Evolutionary conservation across 2,113 vertebrate genomes (phyloP).

Genomic region (Cryptotis parvus): DNA sequence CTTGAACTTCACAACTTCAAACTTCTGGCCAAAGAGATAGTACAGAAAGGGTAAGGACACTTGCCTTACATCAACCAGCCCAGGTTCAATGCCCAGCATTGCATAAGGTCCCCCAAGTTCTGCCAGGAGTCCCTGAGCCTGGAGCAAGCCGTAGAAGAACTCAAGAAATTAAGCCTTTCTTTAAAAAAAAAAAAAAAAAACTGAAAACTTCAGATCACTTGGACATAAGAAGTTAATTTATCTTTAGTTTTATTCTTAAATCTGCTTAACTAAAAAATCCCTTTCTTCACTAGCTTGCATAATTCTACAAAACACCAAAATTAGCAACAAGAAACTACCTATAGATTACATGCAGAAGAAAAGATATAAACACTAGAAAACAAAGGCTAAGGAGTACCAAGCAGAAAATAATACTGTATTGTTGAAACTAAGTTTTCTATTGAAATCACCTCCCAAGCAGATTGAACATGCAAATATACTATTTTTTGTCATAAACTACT

Average conservation of each 20-base stretch:
- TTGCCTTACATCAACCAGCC: too few relatives aligned
- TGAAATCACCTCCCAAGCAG: not conserved
- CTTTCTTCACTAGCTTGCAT: conserved; percentile 4
- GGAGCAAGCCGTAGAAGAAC: too few relatives aligned
- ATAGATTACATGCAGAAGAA: not conserved
- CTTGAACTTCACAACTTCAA: conserved; percentile 38
- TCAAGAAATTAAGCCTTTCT: conserved; percentile 2
- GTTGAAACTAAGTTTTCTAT: not conserved
- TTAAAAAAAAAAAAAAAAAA: not conserved
- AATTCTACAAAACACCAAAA: not conserved
- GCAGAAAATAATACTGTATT: not conserved
- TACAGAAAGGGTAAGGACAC: too few relatives aligned
- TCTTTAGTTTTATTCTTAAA: conserved; percentile 22
- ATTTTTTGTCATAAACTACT: not conserved
- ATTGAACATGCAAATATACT: not conserved
- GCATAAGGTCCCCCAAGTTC: too few relatives aligned
- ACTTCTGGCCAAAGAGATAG: too few relatives aligned
- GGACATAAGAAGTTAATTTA: not conserved
- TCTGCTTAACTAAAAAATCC: not conserved
- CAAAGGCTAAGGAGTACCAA: not conserved
- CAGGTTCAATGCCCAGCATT: too few relatives aligned
- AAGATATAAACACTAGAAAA: not conserved
- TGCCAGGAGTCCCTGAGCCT: too few relatives aligned
- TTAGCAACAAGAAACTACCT: not conserved
- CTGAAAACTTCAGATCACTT: not conserved